Evolutionary conservation across 2,113 vertebrate species (phyloP).

Genomic region (Trogon surrucura): DNA sequence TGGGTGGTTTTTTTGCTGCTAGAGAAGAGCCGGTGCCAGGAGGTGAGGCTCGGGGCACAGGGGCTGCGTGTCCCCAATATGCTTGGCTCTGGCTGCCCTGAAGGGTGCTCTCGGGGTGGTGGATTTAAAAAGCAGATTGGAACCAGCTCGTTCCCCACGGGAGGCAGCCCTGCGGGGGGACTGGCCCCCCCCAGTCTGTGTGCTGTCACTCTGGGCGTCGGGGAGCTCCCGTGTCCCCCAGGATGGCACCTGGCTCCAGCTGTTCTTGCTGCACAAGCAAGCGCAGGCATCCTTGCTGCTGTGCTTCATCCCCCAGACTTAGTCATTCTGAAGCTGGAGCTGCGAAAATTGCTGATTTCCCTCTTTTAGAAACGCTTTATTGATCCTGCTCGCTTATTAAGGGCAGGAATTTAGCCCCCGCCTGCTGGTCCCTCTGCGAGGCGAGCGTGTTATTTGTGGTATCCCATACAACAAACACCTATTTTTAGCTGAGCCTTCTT

Average conservation of each 20-base stretch:
- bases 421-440: not conserved
- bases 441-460: not conserved
- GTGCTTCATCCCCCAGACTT: not conserved
- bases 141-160: not conserved
- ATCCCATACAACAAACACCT: conserved; percentile 12
- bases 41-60: not conserved
- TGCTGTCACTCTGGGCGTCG: accelerated
- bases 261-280: not conserved
- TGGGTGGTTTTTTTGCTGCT: not conserved
- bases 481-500: conserved; percentile 32
- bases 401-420: conserved; percentile 12
- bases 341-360: not conserved
- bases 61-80: accelerated
- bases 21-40: not conserved
- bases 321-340: not conserved
- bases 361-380: conserved; percentile 1
- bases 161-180: not conserved
- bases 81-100: not conserved
- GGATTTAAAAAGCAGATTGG: not conserved
- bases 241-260: not conserved
- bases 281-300: not conserved
- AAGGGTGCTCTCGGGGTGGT: not conserved
- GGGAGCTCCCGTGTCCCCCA: not conserved
- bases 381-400: conserved; percentile 18
- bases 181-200: not conserved